These are phyloP conservation scores for Harpalus rubripes DNA, from an alignment of 2,888 invertebrate genomes.

Conservation along the genomic window DNA sequence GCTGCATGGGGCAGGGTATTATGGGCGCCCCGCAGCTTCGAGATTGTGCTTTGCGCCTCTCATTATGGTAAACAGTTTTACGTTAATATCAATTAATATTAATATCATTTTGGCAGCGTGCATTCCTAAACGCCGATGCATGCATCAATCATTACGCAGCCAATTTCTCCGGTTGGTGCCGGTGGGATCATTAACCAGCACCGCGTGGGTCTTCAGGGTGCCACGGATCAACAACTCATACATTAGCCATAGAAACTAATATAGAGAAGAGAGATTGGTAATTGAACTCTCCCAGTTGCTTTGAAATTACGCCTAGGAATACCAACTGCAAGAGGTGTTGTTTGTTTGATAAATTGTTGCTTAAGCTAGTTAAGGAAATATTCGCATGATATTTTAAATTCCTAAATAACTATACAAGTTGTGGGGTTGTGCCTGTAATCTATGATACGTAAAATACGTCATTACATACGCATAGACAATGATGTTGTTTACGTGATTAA, in stretches of 20 bases:
- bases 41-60: constrained; percentile 52
- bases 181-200: constrained; percentile 42
- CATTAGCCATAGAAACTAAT: constrained; percentile 21
- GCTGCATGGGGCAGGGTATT: constrained; percentile 64
- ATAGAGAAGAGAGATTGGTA: neutral
- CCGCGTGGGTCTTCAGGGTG: constrained; percentile 20
- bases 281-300: constrained; percentile 34
- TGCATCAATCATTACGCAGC: constrained; percentile 61
- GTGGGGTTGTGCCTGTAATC: too few species aligned
- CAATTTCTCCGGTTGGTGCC: constrained; percentile 45
- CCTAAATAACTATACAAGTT: neutral
- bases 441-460: too few species aligned
- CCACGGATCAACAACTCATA: constrained; percentile 38
- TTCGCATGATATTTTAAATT: neutral
- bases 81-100: constrained; percentile 68
- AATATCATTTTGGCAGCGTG: constrained; percentile 67
- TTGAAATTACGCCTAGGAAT: constrained; percentile 6
- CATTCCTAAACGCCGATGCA: constrained; percentile 58
- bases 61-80: constrained; percentile 67
- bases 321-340: constrained; percentile 2
- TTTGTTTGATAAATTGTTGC: neutral
- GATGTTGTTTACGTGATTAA: too few species aligned
- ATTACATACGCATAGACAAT: too few species aligned
- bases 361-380: neutral
- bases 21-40: constrained; percentile 32